Base-by-base conservation (phyloP, 1,140 invertebrate genomes). In the Zaprionus davidi region DNA sequence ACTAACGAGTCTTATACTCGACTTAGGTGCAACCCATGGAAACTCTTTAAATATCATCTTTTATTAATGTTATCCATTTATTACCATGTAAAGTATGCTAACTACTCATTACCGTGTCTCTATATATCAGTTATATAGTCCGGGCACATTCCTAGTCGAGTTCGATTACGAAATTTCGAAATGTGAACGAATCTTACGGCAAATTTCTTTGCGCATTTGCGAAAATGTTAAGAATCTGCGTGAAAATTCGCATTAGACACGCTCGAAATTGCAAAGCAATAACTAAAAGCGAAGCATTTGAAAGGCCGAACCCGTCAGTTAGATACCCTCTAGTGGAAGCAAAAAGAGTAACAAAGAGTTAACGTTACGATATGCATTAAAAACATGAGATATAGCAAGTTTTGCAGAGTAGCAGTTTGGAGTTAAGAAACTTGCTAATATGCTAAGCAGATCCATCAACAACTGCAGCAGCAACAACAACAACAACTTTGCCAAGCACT, bases 171-270 rank as follows among this genome's bases (percentile, higher is more conserved):
- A 46, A 46, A 46, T 46, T 46, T 7, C n/a, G 2, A 17, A 17
- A 41, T 41, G 15, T n/a, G 15, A 41, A 41, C 38, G 38, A 41
- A 44, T 44, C 41, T 44, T 44, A 44, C 20, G 12, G 44, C 5
- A 22, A 22, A 34, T 15, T 36, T 34, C 62, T 51, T 53, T 64
- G 31, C 49, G 34, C 34, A 20, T 41, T 17, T 31, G 38, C 9
- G n/a, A 55, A 53, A 41, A 41, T 73, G 13, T 60, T 6, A 73
- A 17, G 31, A 66, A 72, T 72, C 24, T 28, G 62, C 70, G 46
- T 72, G 2, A 58, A 20, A 65, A 41, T 58, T 51, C 6, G n/a
- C 28, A 58, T 72, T 58, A 38, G 55, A 46, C 13, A 51, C 44
- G 20, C 38, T 66, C 46, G 12, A 55, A 17, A 53, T 13, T 15